Evolutionary conservation across 2,113 vertebrate genomes (phyloP), one percentile per base, ranked within the genome.

Genomic region (Trichechus manatus): DNA sequence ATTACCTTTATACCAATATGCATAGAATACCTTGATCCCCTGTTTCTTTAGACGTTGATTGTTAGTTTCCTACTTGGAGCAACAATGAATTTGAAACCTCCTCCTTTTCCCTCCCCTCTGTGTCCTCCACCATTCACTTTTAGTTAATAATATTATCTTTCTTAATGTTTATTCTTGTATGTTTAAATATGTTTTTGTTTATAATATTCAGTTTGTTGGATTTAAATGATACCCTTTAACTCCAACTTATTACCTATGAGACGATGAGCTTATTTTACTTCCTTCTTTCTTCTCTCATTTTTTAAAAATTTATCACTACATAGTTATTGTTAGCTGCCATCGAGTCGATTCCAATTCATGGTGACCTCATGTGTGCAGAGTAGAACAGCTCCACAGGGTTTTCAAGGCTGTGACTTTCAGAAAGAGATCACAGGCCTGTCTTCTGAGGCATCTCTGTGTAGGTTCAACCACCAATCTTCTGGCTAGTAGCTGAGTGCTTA

Each of bases 131-230:
- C 33, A n/a, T 61, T 36, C 64, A 53, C 63, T 66, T 85, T 88
- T 83, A 72, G n/a, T 84, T 89, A 59, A 59, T 61, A 77, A 4
- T 19, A 47, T 44, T 82, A 74, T 83, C 75, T 53, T 78, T 78
- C 42, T 66, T 92, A 42, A 68, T 77, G 66, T 93, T 93, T 47
- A 50, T 96, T 93, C 25, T 72, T 89, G 14, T 39, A 23, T 27
- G 44, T 14, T n/a, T 82, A 66, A 59, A 53, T 77, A 68, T 90
- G 27, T 56, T 93, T 92, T 89, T 31, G 31, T 74, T 77, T 86
- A 47, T 50, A n/a, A 75, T 80, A 78, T 31, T 84, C 79, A 90
- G 23, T 80, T 79, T 91, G 61, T 89, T 93, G 72, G 27, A 33
- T 96, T 86, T 91, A 72, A 91, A 42, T 93, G 33, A 47, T 20